These are phyloP conservation scores for Yponomeuta malinellus DNA, from an alignment of 2,888 invertebrate species.

Conservation along the genomic window DNA sequence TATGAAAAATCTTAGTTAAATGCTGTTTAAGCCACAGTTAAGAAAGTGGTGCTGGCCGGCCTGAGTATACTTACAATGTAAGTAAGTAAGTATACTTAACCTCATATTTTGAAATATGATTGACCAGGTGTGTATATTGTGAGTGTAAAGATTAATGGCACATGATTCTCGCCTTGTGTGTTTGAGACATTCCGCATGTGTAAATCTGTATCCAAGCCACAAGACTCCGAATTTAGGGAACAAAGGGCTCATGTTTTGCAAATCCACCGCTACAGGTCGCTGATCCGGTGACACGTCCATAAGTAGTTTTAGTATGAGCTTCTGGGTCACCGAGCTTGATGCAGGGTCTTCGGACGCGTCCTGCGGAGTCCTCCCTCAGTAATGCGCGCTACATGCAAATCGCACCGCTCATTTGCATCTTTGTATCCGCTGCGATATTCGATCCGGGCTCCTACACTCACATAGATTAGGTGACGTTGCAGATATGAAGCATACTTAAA, in stretches of 20 bases:
- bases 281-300: not conserved
- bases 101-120: too few relatives aligned
- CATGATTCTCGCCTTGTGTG: too few relatives aligned
- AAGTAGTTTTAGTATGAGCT: not conserved
- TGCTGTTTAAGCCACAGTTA: too few relatives aligned
- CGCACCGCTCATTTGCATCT: slow-evolving; percentile 5
- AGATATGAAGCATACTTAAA: not conserved
- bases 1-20: too few relatives aligned
- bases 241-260: not conserved
- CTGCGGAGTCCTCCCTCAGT: not conserved
- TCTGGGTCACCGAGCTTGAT: not conserved
- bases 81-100: too few relatives aligned
- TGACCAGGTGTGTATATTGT: too few relatives aligned
- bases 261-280: not conserved
- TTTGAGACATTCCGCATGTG: too few relatives aligned
- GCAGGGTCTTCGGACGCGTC: not conserved
- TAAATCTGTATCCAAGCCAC: too few relatives aligned
- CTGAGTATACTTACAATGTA: too few relatives aligned
- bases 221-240: not conserved
- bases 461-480: not conserved
- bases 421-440: slow-evolving; percentile 14
- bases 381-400: slow-evolving; percentile 15
- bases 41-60: too few relatives aligned
- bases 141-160: too few relatives aligned
- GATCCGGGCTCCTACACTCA: slow-evolving; percentile 1